Evolutionary conservation across 2,888 invertebrate species (phyloP), one percentile per base, ranked within the genome.

Genomic region (Nephrotoma guestfalica): DNA sequence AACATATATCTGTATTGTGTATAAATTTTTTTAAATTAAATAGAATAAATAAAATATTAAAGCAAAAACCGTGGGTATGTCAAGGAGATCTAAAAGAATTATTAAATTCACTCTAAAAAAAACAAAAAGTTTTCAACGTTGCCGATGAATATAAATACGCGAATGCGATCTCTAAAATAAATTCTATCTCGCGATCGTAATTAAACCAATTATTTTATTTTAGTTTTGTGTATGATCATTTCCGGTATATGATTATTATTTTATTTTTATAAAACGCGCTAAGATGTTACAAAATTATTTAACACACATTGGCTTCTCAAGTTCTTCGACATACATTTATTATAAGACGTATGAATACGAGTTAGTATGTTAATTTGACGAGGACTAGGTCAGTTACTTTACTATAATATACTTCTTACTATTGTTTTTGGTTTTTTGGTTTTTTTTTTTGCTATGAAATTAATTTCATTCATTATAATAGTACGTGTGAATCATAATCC

Each of bases 11-110:
- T 42, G 41, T 42, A 41, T 85, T 42, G 84, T 42, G 42, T 41
- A 85, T 6, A 85, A n/a, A n/a, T n/a, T n/a, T n/a, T n/a, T n/a
- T n/a, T n/a, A 51, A 51, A 71, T 71, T 71, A 43, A 18, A 41
- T 43, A 85, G 43, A 41, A 43, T 18, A 85, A 85, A 41, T 43
- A 85, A 85, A 41, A 41, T 85, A 85, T 43, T 43, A 43, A 85
- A 43, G 43, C 3, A 85, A 41, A 85, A 42, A 85, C 42, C 85
- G 85, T 85, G 85, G 85, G 85, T 85, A 85, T 85, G 85, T 85
- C 85, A 85, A 85, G 85, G 85, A 85, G 85, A 85, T 42, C 71
- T 71, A 30, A 71, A 71, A 71, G 30, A 30, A 71, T 71, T 71
- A 71, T 71, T 71, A 71, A 30, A 9, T 71, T 71, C 30, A 71